phyloP scores from a whole-genome alignment of 2,113 vertebrate species.

The Cyanistes caeruleus region DNA sequence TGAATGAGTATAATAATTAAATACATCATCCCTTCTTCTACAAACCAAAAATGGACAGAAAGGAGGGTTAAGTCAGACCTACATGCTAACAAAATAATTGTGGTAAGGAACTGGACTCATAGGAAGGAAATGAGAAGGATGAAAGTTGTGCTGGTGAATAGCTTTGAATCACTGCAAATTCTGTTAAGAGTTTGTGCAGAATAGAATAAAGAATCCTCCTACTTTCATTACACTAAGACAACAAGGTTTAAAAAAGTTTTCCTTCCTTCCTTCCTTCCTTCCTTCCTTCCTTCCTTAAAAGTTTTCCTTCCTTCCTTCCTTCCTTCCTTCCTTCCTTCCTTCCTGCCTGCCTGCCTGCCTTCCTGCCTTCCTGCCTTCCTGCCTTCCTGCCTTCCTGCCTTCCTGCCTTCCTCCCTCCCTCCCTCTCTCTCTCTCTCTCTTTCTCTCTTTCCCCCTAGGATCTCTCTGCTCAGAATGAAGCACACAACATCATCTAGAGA shows the following conservation, averaged over 20 bases:
- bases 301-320: no score
- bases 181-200: not conserved
- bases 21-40: not conserved
- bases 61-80: not conserved
- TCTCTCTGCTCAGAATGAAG: not conserved
- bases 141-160: not conserved
- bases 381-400: no score
- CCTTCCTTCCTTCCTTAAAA: no score
- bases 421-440: not conserved
- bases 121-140: not conserved
- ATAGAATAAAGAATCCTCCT: not conserved
- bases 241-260: not conserved
- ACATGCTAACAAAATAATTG: not conserved
- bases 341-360: no score
- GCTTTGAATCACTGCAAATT: not conserved
- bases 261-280: not conserved
- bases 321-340: no score
- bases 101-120: rapidly evolving
- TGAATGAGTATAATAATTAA: not conserved
- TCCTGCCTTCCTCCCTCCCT: no score
- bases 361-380: no score
- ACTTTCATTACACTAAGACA: not conserved
- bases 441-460: not conserved
- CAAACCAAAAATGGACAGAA: not conserved
- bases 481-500: not conserved